These are phyloP conservation scores for Pterocles orientalis DNA, from an alignment of 2,113 vertebrate genomes.

Conservation along the genomic window DNA sequence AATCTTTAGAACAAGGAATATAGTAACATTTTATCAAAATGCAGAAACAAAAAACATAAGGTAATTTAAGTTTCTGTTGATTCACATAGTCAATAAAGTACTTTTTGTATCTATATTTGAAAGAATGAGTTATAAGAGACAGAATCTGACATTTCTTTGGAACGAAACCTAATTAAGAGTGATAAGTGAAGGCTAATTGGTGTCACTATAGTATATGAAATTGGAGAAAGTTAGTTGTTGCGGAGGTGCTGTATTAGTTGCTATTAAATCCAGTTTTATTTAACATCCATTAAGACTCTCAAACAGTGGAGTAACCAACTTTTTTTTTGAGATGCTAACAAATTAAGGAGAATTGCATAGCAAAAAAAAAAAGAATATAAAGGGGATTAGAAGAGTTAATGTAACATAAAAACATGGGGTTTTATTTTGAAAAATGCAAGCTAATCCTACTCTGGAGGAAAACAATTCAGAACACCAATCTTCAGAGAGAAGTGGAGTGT, in stretches of 20 bases:
- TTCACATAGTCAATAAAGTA: background rate
- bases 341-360: background rate
- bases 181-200: background rate
- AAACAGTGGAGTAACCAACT: background rate
- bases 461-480: slow-evolving; percentile 1
- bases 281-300: background rate
- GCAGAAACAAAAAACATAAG: background rate
- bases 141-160: background rate
- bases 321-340: background rate
- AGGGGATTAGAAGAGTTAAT: background rate
- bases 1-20: background rate
- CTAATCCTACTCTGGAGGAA: background rate
- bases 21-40: background rate
- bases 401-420: background rate
- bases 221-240: background rate
- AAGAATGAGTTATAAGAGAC: background rate
- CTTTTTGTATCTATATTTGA: background rate
- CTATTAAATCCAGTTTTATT: background rate
- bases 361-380: background rate
- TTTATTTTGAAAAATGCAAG: slow-evolving; percentile 14
- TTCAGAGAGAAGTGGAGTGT: slow-evolving; percentile 21
- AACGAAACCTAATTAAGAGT: background rate
- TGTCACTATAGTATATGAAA: background rate
- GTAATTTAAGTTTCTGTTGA: background rate
- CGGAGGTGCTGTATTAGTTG: background rate